These are phyloP conservation scores for Calcarius lapponicus DNA, from an alignment of 2,797 vertebrate species.

Conservation along the genomic window DNA sequence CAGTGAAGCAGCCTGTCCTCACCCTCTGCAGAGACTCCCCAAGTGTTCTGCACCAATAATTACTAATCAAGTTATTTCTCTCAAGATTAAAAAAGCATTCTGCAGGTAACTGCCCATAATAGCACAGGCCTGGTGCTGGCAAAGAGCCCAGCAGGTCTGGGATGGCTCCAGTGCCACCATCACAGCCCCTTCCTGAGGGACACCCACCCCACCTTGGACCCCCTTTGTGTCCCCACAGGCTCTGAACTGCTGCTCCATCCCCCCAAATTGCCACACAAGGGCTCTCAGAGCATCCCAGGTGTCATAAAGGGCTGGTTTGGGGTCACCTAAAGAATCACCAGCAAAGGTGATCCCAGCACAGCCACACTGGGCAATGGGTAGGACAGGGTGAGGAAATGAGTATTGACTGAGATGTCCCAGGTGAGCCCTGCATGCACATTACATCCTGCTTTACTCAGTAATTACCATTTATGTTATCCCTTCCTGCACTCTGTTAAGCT, in stretches of 20 bases:
- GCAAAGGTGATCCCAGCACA: not conserved
- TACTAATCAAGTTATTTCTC: conserved; percentile 72
- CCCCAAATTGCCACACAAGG: not conserved
- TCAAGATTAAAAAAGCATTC: conserved; percentile 35
- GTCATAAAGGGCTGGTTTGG: too few relatives aligned
- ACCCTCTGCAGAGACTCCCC: conserved; percentile 75
- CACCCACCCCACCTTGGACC: not conserved
- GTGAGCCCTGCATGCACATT: too few relatives aligned
- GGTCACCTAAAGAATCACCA: not conserved
- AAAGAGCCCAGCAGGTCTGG: not conserved
- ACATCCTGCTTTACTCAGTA: conserved; percentile 11
- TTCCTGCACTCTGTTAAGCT: conserved; percentile 31
- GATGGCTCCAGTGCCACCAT: not conserved
- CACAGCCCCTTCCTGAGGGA: not conserved
- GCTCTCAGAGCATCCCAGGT: not conserved
- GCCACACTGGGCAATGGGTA: fast-evolving
- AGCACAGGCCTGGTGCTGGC: conserved; percentile 57
- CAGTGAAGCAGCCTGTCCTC: conserved; percentile 70
- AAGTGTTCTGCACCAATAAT: conserved; percentile 75
- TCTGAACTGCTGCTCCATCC: not conserved
- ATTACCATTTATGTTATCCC: conserved; percentile 40
- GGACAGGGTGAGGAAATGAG: not conserved
- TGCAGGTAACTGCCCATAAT: conserved; percentile 74
- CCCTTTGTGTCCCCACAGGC: not conserved
- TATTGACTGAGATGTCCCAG: too few relatives aligned